A percentile compares a stretch with the other conserved stretches of the same genome.
phyloP scores from a whole-genome alignment of 2,888 invertebrate genomes.

The Heterodera filipjevi region DNA sequence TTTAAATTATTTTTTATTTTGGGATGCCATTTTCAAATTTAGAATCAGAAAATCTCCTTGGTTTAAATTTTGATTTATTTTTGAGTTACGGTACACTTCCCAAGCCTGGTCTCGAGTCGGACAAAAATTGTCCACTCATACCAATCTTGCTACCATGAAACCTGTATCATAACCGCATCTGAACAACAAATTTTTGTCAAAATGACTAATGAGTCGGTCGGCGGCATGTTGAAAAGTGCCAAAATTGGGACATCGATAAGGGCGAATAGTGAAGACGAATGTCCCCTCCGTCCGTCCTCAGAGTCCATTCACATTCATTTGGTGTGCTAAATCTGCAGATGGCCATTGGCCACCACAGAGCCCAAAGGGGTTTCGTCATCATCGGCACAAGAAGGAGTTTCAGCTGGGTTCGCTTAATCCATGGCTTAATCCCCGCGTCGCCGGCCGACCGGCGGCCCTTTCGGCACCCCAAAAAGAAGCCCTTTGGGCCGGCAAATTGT shows the following conservation, averaged over 20 bases:
- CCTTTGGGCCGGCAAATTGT: conserved; percentile 3
- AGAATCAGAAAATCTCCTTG: not conserved
- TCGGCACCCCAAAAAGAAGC: not conserved
- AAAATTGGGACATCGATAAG: not conserved
- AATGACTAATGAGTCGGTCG: no score
- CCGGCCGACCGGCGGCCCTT: not conserved
- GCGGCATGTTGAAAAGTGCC: not conserved
- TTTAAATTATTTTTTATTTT: no score
- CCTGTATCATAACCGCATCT: no score
- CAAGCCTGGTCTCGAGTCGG: no score
- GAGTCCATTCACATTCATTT: not conserved
- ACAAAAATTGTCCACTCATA: no score
- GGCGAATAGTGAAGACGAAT: not conserved
- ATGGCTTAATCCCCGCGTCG: not conserved
- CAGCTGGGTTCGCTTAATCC: not conserved
- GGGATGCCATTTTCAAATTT: no score
- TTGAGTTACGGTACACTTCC: no score
- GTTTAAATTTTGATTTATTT: not conserved
- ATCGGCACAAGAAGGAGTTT: not conserved
- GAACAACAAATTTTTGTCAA: no score
- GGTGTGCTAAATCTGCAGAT: not conserved
- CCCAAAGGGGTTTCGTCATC: not conserved
- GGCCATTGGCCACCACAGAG: not conserved
- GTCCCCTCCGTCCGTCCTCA: not conserved
- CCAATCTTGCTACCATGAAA: no score